Evolutionary conservation across 1,140 invertebrate species (phyloP).

Genomic region (Acromyrmex heyeri): DNA sequence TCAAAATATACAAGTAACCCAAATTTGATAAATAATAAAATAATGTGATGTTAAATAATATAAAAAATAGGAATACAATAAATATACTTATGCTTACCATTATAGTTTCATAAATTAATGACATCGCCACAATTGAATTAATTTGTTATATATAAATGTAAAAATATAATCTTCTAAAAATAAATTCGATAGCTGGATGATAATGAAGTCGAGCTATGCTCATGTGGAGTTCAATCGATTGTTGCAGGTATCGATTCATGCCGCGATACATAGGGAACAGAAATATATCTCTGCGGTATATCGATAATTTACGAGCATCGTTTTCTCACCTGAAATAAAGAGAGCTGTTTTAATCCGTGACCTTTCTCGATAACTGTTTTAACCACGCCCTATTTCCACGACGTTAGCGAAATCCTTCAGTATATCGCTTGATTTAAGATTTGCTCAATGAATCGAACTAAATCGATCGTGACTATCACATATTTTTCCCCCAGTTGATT

Average conservation of each 20-base stretch:
- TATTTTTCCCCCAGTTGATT: background rate
- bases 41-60: background rate
- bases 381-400: constrained; percentile 41
- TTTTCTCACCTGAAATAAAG: constrained; percentile 3
- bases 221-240: background rate
- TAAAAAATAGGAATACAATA: background rate
- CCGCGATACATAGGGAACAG: background rate
- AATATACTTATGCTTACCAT: background rate
- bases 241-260: background rate
- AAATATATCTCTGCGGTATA: background rate
- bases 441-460: background rate
- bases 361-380: constrained; percentile 14
- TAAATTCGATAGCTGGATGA: background rate
- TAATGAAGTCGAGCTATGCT: background rate
- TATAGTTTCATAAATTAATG: background rate
- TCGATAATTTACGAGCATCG: constrained; percentile 40
- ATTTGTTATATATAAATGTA: background rate
- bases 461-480: background rate
- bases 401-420: constrained; percentile 30
- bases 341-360: constrained; percentile 45
- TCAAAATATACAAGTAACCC: background rate
- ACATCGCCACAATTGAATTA: background rate
- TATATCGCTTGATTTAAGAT: constrained; percentile 1
- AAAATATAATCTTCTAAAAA: background rate
- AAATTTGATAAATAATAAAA: constrained; percentile 9